Evolutionary conservation across 1,140 invertebrate genomes (phyloP).

Genomic region (Coenobita brevimanus): DNA sequence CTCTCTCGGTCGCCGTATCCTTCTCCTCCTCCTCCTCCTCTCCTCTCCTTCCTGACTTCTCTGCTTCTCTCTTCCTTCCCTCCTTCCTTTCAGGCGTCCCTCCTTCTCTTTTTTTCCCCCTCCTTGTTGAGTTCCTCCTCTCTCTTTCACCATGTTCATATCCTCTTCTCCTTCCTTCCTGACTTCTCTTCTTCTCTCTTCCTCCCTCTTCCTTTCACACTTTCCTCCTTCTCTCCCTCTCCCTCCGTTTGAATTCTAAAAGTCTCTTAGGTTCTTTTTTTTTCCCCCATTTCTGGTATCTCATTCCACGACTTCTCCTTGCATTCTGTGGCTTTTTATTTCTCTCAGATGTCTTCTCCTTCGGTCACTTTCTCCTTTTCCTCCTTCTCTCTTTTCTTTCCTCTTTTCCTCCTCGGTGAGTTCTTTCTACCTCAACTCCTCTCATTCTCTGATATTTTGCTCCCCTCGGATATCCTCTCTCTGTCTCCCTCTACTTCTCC

Average conservation of each 20-base stretch:
- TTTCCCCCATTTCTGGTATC: too few species aligned
- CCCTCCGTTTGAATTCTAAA: not conserved
- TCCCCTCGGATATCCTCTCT: too few species aligned
- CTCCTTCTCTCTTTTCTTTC: too few species aligned
- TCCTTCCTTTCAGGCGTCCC: slow-evolving; percentile 12
- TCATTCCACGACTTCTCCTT: too few species aligned
- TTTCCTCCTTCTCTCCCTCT: not conserved
- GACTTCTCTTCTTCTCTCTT: slow-evolving; percentile 14
- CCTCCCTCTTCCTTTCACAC: slow-evolving; percentile 6
- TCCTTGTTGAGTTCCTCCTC: slow-evolving; percentile 21
- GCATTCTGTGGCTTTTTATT: too few species aligned
- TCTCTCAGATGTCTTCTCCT: too few species aligned
- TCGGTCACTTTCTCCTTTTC: too few species aligned
- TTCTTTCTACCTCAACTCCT: too few species aligned
- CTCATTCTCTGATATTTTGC: too few species aligned
- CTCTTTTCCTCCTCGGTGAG: too few species aligned
- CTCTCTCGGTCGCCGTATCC: not conserved
- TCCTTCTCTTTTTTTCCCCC: slow-evolving; percentile 17
- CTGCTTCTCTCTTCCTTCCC: not conserved
- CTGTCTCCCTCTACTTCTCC: too few species aligned
- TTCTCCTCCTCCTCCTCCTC: not conserved
- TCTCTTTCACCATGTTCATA: slow-evolving; percentile 6
- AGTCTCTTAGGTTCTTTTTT: too few species aligned
- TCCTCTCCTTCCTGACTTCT: not conserved
- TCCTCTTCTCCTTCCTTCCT: slow-evolving; percentile 23